These are phyloP conservation scores for Eulemur rufifrons DNA, from an alignment of 2,113 vertebrate genomes.

Conservation along the genomic window DNA sequence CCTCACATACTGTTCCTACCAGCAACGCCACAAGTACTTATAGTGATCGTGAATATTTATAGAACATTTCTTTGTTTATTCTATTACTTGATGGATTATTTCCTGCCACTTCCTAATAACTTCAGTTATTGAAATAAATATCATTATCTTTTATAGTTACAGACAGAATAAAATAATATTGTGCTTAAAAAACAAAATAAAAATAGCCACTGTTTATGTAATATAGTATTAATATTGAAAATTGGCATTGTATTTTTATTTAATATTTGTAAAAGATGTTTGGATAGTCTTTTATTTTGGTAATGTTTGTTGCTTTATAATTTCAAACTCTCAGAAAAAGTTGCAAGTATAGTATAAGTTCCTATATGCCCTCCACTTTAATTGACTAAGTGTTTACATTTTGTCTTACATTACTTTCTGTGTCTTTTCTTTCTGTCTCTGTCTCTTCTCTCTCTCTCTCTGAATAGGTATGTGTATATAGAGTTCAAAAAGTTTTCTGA, in stretches of 20 bases:
- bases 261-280: background rate
- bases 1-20: background rate
- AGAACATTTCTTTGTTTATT: background rate
- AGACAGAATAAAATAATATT: background rate
- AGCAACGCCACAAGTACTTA: background rate
- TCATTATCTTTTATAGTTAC: background rate
- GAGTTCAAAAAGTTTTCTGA: background rate
- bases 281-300: background rate
- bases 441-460: background rate
- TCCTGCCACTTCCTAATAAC: background rate
- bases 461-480: background rate
- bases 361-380: background rate
- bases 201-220: background rate
- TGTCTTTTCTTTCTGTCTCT: background rate
- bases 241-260: background rate
- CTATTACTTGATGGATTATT: background rate
- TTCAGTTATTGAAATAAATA: background rate
- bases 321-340: background rate
- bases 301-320: background rate
- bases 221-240: background rate
- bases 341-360: background rate
- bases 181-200: conserved; percentile 3
- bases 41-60: background rate
- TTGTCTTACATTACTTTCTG: background rate
- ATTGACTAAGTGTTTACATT: background rate